Conservation (phyloP, 2,888 invertebrate species). For the Rotaria magnacalcarata region DNA sequence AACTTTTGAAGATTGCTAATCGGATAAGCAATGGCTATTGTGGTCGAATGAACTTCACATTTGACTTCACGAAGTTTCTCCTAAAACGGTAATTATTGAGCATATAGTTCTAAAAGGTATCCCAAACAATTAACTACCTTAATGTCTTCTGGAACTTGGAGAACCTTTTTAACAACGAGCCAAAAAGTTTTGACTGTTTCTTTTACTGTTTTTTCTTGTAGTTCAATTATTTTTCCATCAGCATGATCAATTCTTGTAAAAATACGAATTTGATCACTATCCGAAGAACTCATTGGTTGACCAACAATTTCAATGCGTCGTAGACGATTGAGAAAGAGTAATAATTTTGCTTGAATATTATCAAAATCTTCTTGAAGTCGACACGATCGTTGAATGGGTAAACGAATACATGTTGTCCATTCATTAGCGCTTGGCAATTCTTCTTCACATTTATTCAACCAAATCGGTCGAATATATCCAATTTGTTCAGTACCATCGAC, state of each 20-base stretch:
- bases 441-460: no score
- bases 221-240: background rate
- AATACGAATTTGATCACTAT: slow-evolving; percentile 44
- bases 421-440: no score
- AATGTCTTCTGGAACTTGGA: background rate
- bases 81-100: background rate
- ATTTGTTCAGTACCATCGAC: no score
- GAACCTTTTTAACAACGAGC: background rate
- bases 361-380: no score
- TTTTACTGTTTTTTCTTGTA: background rate
- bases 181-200: background rate
- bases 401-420: no score
- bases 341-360: no score
- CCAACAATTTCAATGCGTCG: slow-evolving; percentile 56
- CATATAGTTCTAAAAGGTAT: no score
- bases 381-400: no score
- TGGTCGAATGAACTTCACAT: background rate
- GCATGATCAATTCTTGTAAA: background rate
- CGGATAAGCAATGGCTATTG: background rate
- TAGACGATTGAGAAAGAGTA: no score
- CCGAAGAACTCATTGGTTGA: slow-evolving; percentile 53
- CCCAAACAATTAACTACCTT: background rate
- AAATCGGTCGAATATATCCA: no score
- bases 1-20: background rate
- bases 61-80: background rate